Evolutionary conservation across 2,113 vertebrate species (phyloP), one percentile per base, ranked within the genome.

Genomic region (Diphyllodes magnificus): DNA sequence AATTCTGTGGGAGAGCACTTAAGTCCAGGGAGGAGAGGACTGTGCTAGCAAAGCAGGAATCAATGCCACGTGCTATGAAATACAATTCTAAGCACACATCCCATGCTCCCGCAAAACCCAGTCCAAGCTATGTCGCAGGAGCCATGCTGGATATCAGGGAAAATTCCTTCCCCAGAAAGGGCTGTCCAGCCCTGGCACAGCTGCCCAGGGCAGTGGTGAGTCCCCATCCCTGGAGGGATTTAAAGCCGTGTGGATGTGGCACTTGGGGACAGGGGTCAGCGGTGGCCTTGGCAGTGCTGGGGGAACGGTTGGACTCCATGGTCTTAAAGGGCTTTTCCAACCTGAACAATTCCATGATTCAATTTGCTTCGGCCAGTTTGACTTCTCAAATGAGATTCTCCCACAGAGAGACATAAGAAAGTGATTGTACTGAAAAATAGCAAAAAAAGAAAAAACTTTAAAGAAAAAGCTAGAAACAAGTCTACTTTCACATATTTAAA

Each of bases 51-150:
- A 71, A 42, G 77, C 63, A 84, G 82, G 30, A 57, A 84, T 40
- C 7, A 7, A 42, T 45, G 85, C 10, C 15, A 37, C 0, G 6
- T 35, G 45, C 59, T 40, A 6, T 2, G 53, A 56, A 83, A 69
- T 4, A 5, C 2, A 1, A 11, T 15, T 19, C 49, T 3, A 16
- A 49, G 64, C 11, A 12, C 33, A 3, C 35, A 11, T 39, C 68
- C 56, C 14, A 15, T 2, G 22, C 25, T 40, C 72, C 30, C 0
- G 0, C 35, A 37, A 63, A 59, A 64, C 15, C 25, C 61, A 22
- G 9, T 2, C 61, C 44, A 24, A 33, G 25, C 12, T 10, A 0
- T 0, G 7, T 3, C 2, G 1, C 44, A 84, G 91, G 81, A 64
- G 78, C 60, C 70, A 44, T 9, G 65, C 4, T 51, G 54, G 63